These are phyloP conservation scores for Lysiphlebus fabarum DNA, from an alignment of 1,140 invertebrate genomes.

Conservation along the genomic window DNA sequence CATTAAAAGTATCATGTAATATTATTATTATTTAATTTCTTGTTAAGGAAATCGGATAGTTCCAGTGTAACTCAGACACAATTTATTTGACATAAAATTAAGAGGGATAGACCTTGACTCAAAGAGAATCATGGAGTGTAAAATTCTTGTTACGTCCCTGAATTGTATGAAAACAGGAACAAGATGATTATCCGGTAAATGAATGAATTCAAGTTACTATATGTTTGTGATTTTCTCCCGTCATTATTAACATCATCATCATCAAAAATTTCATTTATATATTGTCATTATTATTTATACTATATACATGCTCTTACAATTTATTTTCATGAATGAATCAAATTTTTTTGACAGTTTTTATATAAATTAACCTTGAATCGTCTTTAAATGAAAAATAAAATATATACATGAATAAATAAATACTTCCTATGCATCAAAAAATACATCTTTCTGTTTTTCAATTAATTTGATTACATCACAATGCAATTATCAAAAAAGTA, in stretches of 20 bases:
- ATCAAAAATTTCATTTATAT: background rate
- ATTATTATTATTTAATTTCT: conserved; percentile 9
- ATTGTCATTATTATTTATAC: background rate
- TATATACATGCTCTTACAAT: background rate
- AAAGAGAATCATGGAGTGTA: background rate
- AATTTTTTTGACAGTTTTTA: background rate
- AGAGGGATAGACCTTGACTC: conserved; percentile 32
- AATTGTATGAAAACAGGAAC: conserved; percentile 44
- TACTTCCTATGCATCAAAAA: conserved; percentile 1
- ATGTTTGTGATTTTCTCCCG: background rate
- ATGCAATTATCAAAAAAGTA: no score
- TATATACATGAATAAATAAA: background rate
- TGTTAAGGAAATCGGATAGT: conserved; percentile 28
- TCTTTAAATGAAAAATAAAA: conserved; percentile 1
- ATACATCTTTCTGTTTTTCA: background rate
- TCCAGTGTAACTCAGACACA: conserved; percentile 18
- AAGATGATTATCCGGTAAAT: conserved; percentile 46
- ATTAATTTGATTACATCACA: background rate
- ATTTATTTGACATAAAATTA: background rate
- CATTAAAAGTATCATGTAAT: background rate
- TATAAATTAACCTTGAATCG: background rate
- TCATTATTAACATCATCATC: conserved; percentile 1
- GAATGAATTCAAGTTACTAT: conserved; percentile 46
- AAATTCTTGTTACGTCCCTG: conserved; percentile 36
- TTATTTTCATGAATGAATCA: background rate